These are phyloP conservation scores for Epinotia bilunana DNA, from an alignment of 2,888 invertebrate genomes.

Conservation along the genomic window DNA sequence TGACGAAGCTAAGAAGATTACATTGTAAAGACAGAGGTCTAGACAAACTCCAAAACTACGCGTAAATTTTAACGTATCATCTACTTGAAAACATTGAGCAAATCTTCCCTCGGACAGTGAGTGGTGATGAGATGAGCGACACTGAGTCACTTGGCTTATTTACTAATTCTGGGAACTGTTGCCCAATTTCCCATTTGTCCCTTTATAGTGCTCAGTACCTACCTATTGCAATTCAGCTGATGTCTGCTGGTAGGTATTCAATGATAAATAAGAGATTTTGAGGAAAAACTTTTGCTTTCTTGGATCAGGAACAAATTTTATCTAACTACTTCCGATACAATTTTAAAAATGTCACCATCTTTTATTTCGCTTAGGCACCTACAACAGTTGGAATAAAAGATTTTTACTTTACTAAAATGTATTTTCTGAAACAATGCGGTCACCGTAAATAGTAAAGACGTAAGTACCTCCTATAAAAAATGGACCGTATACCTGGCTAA, in stretches of 20 bases:
- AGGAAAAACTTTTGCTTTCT: neutral
- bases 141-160: conserved; percentile 25
- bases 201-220: neutral
- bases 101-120: conserved; percentile 20
- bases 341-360: neutral
- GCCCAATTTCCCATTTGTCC: conserved; percentile 5
- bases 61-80: neutral
- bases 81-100: conserved; percentile 14
- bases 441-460: conserved; percentile 6
- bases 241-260: too few relatives aligned
- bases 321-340: neutral
- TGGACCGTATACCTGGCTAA: conserved; percentile 35
- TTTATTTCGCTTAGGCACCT: neutral
- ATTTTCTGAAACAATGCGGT: neutral
- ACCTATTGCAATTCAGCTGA: neutral
- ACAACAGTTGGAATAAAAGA: neutral
- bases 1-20: neutral
- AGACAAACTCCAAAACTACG: neutral
- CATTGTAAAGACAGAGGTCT: neutral
- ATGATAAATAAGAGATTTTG: too few relatives aligned
- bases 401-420: neutral
- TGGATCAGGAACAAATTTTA: neutral
- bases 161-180: conserved; percentile 11
- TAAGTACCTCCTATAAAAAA: conserved; percentile 18
- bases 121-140: conserved; percentile 5